A percentile compares a stretch with the other conserved stretches of the same genome.
phyloP scores from a whole-genome alignment of 2,888 invertebrate species.

The Cabera pusaria region DNA sequence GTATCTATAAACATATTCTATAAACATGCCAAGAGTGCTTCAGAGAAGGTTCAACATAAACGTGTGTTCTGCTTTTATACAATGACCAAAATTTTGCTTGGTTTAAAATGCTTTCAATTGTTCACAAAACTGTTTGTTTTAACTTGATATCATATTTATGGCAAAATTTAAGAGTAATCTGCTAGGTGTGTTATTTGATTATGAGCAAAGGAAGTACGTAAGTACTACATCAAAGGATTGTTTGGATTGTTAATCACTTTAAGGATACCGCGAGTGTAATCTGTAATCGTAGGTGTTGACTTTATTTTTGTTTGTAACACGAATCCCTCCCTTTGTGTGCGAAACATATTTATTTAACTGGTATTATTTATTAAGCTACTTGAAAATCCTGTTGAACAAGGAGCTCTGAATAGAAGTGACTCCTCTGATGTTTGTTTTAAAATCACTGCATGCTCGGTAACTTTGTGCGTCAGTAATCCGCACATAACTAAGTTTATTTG shows the following conservation, averaged over 20 bases:
- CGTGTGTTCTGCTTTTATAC: background rate
- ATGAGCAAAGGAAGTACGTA: conserved; percentile 32
- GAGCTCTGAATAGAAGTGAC: too few relatives aligned
- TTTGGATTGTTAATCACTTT: conserved; percentile 39
- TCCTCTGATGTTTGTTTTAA: too few relatives aligned
- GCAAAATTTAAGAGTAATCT: conserved; percentile 7
- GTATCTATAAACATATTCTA: too few relatives aligned
- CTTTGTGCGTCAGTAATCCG: too few relatives aligned
- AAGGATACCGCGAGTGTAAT: conserved; percentile 34
- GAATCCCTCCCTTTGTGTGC: conserved; percentile 25
- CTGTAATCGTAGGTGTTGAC: conserved; percentile 39
- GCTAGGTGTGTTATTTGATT: conserved; percentile 20
- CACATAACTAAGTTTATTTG: too few relatives aligned
- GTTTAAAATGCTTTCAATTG: too few relatives aligned
- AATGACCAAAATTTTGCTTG: too few relatives aligned
- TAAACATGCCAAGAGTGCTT: too few relatives aligned
- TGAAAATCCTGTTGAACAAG: too few relatives aligned
- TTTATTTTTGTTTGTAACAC: conserved; percentile 30
- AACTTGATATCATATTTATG: conserved; percentile 7
- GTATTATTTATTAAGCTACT: conserved; percentile 2
- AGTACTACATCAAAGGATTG: conserved; percentile 54
- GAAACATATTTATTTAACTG: conserved; percentile 27
- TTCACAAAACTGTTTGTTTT: too few relatives aligned
- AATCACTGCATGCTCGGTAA: too few relatives aligned
- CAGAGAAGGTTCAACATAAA: too few relatives aligned